Percentiles rank a stretch among this genome's conserved stretches.
phyloP scores from a whole-genome alignment of 1,140 invertebrate species.

The Ladona fulva region DNA sequence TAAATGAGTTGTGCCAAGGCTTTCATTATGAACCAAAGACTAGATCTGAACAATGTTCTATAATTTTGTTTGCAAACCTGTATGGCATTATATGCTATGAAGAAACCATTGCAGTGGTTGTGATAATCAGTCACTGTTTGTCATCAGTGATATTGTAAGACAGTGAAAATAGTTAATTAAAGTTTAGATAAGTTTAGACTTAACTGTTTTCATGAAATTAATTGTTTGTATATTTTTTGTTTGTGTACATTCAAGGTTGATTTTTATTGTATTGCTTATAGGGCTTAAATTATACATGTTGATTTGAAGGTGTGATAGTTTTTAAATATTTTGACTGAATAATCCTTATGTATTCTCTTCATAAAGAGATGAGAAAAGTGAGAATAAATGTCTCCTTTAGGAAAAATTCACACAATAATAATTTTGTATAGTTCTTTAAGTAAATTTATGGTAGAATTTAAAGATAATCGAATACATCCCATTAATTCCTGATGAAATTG shows the following conservation, averaged over 20 bases:
- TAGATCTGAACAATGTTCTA: background rate
- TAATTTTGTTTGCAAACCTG: background rate
- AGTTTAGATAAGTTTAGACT: background rate
- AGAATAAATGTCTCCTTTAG: constrained; percentile 10
- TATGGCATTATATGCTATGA: background rate
- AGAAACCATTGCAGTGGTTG: background rate
- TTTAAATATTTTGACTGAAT: background rate
- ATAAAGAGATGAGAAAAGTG: background rate
- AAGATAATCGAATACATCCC: too few species aligned
- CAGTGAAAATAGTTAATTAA: background rate
- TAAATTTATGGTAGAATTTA: too few species aligned
- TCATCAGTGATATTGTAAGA: background rate
- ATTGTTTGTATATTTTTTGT: background rate
- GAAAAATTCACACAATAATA: background rate
- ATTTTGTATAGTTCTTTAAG: too few species aligned
- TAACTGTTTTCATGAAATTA: background rate
- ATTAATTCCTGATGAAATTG: too few species aligned
- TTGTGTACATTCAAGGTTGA: background rate
- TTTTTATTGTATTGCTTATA: background rate
- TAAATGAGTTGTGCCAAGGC: background rate
- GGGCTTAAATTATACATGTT: background rate
- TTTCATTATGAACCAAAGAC: constrained; percentile 3
- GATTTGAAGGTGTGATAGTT: background rate
- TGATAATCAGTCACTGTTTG: background rate
- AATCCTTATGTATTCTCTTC: background rate